These are phyloP conservation scores for Delichon dasypus DNA, from an alignment of 2,797 vertebrate species.

Conservation along the genomic window DNA sequence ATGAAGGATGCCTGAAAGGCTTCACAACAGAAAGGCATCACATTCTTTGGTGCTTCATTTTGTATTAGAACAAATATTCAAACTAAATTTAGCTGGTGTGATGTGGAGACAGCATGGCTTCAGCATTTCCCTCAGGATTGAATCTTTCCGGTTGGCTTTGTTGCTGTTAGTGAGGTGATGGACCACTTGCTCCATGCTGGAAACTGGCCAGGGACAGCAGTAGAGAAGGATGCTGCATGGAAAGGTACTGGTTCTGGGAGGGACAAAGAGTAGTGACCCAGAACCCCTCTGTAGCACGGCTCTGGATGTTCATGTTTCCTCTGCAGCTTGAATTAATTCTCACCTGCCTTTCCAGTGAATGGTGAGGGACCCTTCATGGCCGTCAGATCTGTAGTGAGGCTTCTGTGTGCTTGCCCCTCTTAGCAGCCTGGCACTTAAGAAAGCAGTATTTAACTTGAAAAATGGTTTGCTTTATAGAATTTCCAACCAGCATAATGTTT, in stretches of 20 bases:
- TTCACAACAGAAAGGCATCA: neutral
- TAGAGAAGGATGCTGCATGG: neutral
- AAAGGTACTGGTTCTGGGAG: neutral
- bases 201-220: neutral
- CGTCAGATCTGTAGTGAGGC: neutral
- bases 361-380: neutral
- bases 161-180: neutral
- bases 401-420: neutral
- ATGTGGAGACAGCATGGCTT: neutral
- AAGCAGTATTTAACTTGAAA: slow-evolving; percentile 30
- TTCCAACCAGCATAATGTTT: slow-evolving; percentile 9
- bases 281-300: neutral
- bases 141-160: neutral
- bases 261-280: neutral
- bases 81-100: neutral
- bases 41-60: neutral
- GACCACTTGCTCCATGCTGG: neutral
- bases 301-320: neutral
- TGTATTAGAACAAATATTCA: neutral
- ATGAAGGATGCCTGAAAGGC: neutral
- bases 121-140: neutral
- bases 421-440: neutral
- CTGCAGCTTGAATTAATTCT: neutral
- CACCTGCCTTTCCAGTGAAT: neutral
- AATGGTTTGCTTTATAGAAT: slow-evolving; percentile 14